Evolutionary conservation across 2,888 invertebrate genomes (phyloP).

Genomic region (Sinhomidia bicolor): DNA sequence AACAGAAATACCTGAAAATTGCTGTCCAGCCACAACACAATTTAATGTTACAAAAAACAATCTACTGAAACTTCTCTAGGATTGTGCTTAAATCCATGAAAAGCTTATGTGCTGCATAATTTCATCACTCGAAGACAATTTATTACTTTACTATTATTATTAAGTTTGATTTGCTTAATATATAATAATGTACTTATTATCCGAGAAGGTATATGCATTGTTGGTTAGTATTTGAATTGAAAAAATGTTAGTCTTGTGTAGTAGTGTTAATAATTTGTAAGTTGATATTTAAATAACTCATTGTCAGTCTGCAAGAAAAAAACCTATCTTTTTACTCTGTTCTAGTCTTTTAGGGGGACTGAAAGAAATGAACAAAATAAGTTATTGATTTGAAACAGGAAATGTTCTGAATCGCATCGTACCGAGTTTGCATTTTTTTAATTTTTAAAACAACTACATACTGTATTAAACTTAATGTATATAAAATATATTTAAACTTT

Average conservation of each 20-base stretch:
- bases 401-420: conserved; percentile 8
- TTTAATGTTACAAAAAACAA: not conserved
- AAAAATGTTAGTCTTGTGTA: not conserved
- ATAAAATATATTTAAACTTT: not conserved
- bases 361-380: conserved; percentile 20
- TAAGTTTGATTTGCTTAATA: too few species aligned
- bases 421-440: not conserved
- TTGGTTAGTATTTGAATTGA: too few species aligned
- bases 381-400: not conserved
- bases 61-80: too few species aligned
- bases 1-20: conserved; percentile 28
- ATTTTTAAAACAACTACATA: not conserved
- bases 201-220: too few species aligned
- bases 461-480: not conserved
- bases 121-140: too few species aligned
- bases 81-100: too few species aligned
- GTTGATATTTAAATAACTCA: conserved; percentile 4
- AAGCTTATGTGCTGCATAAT: too few species aligned
- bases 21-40: conserved; percentile 7
- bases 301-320: not conserved
- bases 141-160: too few species aligned
- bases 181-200: too few species aligned
- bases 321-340: conserved; percentile 28
- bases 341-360: conserved; percentile 64
- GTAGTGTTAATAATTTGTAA: conserved; percentile 10